A percentile compares a stretch with the other conserved stretches of the same genome.
phyloP scores from a whole-genome alignment of 2,113 vertebrate species.

The Siphamia tubifer region DNA sequence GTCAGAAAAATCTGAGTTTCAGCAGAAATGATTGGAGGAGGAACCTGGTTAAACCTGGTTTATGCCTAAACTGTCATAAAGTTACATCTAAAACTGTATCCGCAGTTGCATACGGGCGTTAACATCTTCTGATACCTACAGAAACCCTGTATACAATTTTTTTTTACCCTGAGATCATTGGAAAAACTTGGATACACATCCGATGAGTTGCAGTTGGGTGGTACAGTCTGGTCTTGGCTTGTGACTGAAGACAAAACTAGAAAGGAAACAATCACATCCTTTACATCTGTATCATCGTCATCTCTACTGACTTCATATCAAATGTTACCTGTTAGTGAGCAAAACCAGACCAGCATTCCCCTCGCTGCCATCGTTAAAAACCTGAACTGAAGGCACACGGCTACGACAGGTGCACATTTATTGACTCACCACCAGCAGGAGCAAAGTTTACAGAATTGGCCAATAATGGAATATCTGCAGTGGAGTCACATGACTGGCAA shows the following conservation, averaged over 20 bases:
- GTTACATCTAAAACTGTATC: too few species aligned
- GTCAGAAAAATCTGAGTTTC: too few species aligned
- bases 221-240: neutral
- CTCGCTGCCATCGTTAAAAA: neutral
- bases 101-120: too few species aligned
- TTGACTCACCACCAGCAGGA: neutral
- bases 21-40: too few species aligned
- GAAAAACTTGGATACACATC: neutral
- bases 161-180: constrained; percentile 15
- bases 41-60: too few species aligned
- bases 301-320: fast-evolving
- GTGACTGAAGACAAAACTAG: constrained; percentile 8
- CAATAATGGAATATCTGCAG: constrained; percentile 6
- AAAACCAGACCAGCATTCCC: neutral
- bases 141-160: neutral
- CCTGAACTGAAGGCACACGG: neutral
- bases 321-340: constrained; percentile 46
- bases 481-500: neutral
- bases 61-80: too few species aligned
- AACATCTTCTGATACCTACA: too few species aligned
- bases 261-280: neutral
- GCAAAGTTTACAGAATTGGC: constrained; percentile 45
- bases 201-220: neutral
- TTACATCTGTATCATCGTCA: neutral
- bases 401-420: constrained; percentile 4